These are phyloP conservation scores for Cochlearius cochlearius DNA, from an alignment of 2,113 vertebrate species.

Conservation along the genomic window DNA sequence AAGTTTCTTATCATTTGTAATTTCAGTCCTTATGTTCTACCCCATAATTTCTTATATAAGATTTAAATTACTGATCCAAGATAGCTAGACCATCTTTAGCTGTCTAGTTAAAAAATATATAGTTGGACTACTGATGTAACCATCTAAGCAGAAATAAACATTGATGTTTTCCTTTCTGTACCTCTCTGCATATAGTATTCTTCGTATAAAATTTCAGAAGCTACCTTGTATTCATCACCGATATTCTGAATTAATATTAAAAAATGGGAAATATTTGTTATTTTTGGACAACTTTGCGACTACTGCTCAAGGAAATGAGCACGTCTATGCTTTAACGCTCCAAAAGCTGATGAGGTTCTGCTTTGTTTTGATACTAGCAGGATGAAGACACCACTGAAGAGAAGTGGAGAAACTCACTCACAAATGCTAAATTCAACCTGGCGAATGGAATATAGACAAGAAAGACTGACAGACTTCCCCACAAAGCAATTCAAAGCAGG, in stretches of 20 bases:
- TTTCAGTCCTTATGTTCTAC: neutral
- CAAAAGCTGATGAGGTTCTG: neutral
- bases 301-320: neutral
- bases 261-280: neutral
- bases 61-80: neutral
- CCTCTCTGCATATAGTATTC: neutral
- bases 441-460: neutral
- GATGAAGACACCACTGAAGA: neutral
- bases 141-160: neutral
- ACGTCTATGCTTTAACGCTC: neutral
- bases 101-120: neutral
- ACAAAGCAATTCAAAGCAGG: neutral
- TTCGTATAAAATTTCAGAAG: neutral
- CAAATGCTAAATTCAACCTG: neutral
- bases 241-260: neutral
- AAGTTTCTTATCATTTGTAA: neutral
- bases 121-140: neutral
- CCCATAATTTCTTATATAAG: neutral
- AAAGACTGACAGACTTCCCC: neutral
- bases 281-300: neutral
- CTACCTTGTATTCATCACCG: neutral
- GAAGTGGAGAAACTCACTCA: neutral
- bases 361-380: neutral
- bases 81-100: neutral
- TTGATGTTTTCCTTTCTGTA: neutral